Evolutionary conservation across 2,888 invertebrate genomes (phyloP).

Genomic region (Scaptomyza caliginosa): DNA sequence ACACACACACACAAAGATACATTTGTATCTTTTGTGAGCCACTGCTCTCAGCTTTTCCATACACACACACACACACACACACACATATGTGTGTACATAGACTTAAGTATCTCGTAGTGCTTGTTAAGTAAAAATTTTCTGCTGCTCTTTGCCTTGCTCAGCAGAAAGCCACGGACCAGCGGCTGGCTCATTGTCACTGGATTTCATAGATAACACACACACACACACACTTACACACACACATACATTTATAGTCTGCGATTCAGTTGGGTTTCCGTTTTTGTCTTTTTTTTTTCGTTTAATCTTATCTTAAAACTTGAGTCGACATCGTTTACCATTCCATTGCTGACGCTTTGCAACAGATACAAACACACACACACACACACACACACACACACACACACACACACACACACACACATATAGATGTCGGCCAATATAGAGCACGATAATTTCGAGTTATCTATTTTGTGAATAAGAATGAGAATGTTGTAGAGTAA

Average conservation of each 20-base stretch:
- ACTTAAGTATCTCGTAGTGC: constrained; percentile 36
- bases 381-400: constrained; percentile 20
- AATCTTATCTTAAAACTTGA: constrained; percentile 81
- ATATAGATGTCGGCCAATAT: background rate
- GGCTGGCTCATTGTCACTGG: constrained; percentile 59
- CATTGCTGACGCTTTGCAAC: constrained; percentile 42
- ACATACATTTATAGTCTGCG: constrained; percentile 22
- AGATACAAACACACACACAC: constrained; percentile 11
- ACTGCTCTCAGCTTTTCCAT: constrained; percentile 39
- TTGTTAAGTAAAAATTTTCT: constrained; percentile 15
- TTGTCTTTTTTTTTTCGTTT: constrained; percentile 46
- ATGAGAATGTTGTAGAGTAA: no score
- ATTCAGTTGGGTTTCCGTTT: constrained; percentile 49
- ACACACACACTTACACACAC: constrained; percentile 17
- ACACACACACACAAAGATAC: constrained; percentile 40
- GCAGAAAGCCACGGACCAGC: constrained; percentile 53
- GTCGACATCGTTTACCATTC: constrained; percentile 65
- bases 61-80: background rate
- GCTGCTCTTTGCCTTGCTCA: constrained; percentile 49
- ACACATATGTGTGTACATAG: constrained; percentile 4
- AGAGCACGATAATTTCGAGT: background rate
- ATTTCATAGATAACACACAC: constrained; percentile 69
- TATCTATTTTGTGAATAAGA: no score
- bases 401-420: constrained; percentile 12
- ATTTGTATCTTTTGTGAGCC: constrained; percentile 70